Evolutionary conservation across 2,888 invertebrate genomes (phyloP), one percentile per base, ranked within the genome.

Genomic region (Microctonus aethiopoides): DNA sequence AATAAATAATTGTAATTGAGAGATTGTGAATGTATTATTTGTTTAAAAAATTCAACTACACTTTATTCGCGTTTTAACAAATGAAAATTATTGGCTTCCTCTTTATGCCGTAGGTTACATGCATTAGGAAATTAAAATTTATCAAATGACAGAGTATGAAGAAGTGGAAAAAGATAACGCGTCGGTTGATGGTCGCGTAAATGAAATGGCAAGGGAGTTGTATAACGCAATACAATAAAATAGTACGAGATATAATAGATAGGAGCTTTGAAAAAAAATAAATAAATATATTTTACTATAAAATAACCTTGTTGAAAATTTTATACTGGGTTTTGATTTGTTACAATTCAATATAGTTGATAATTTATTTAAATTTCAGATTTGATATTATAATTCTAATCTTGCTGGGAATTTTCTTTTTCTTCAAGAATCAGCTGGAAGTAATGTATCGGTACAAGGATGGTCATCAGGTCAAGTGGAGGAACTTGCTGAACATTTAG

Each of bases 401-500:
- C n/a, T 61, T 29, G 29, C 29, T n/a, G n/a, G n/a, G n/a, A n/a
- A n/a, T n/a, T n/a, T n/a, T n/a, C n/a, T n/a, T n/a, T n/a, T n/a
- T n/a, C n/a, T 72, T 74, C 39, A 72, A 84, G 84, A 82, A 73
- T 82, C 81, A n/a, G 74, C 79, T 64, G 84, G 81, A 57, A 85
- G 78, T 73, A 85, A 86, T 82, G 81, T 83, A 36, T 83, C 83
- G n/a, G 78, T 71, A 11, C 83, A 80, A 54, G 84, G 81, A 59
- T 86, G 86, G 86, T 72, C 73, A 16, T 82, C 84, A 41, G 84
- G 90, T 83, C 89, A 89, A 78, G 89, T 90, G 67, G 91, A 91
- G 69, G 92, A 92, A 79, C 89, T 92, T 63, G 89, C 90, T 74
- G 91, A 91, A 75, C 90, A 90, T 59, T 86, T 93, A 74, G 92